Conservation (phyloP, 2,797 vertebrate species). For the Chelonia mydas region DNA sequence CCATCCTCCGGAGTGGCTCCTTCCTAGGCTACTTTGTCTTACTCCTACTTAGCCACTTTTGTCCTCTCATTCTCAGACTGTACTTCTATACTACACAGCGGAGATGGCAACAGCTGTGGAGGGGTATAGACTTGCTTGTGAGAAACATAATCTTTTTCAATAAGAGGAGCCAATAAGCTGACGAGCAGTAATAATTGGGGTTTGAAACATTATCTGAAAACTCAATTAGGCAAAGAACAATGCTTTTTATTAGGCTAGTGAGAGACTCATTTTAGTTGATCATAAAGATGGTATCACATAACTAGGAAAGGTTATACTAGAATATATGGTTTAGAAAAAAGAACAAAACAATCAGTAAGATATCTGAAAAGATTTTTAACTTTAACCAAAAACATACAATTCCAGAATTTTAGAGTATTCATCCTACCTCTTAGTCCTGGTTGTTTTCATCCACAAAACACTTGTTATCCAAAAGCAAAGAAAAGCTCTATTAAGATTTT, state of each 20-base stretch:
- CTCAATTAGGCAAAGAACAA: constrained; percentile 66
- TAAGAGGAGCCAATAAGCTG: constrained; percentile 69
- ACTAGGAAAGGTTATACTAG: constrained; percentile 20
- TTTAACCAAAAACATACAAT: neutral
- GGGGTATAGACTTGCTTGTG: constrained; percentile 1
- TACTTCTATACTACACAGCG: neutral
- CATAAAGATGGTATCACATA: neutral
- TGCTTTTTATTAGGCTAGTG: constrained; percentile 44
- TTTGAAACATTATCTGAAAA: constrained; percentile 65
- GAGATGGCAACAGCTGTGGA: constrained; percentile 26
- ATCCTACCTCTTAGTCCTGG: neutral
- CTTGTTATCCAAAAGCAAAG: neutral
- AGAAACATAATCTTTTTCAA: constrained; percentile 78
- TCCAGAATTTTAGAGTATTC: neutral
- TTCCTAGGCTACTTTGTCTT: neutral
- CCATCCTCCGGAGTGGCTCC: neutral
- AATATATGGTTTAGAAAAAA: constrained; percentile 10
- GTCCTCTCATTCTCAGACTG: constrained; percentile 25
- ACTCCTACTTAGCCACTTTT: constrained; percentile 8
- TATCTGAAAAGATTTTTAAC: neutral
- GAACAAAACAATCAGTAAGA: neutral
- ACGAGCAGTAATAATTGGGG: constrained; percentile 42
- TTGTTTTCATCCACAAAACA: neutral
- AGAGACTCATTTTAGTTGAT: constrained; percentile 37
- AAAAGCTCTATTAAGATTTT: neutral